Percentiles rank a stretch among this genome's conserved stretches.
Conservation (phyloP, 2,797 vertebrate genomes). For the Muscicapa comitata region DNA sequence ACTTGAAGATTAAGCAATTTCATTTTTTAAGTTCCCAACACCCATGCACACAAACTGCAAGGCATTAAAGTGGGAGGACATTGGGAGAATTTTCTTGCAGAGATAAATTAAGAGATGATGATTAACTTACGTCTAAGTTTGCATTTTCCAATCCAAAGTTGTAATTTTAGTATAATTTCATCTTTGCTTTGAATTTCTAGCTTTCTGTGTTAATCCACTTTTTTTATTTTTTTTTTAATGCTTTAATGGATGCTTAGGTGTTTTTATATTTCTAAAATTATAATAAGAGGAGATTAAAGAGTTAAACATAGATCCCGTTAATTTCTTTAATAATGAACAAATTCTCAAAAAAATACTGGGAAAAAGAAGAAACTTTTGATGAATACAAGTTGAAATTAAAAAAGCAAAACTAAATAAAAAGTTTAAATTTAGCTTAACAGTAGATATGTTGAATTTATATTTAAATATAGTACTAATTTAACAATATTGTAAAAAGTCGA, state of each 20-base stretch:
- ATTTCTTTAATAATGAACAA: not conserved
- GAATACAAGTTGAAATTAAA: not conserved
- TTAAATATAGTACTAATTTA: not conserved
- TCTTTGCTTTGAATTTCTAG: not conserved
- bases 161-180: not conserved
- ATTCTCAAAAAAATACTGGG: not conserved
- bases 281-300: not conserved
- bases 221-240: not conserved
- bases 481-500: not conserved
- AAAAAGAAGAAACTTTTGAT: not conserved
- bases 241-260: not conserved
- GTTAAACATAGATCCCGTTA: not conserved
- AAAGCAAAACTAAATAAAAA: not conserved
- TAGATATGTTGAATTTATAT: not conserved
- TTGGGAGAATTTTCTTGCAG: not conserved
- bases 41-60: not conserved
- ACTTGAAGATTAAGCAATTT: not conserved
- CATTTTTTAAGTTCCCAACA: not conserved
- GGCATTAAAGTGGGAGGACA: not conserved
- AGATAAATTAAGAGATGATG: not conserved
- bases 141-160: not conserved
- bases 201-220: not conserved
- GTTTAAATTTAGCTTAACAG: not conserved
- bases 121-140: not conserved
- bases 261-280: not conserved